Evolutionary conservation across 2,888 invertebrate species (phyloP).

Genomic region (Drosophila lutescens): DNA sequence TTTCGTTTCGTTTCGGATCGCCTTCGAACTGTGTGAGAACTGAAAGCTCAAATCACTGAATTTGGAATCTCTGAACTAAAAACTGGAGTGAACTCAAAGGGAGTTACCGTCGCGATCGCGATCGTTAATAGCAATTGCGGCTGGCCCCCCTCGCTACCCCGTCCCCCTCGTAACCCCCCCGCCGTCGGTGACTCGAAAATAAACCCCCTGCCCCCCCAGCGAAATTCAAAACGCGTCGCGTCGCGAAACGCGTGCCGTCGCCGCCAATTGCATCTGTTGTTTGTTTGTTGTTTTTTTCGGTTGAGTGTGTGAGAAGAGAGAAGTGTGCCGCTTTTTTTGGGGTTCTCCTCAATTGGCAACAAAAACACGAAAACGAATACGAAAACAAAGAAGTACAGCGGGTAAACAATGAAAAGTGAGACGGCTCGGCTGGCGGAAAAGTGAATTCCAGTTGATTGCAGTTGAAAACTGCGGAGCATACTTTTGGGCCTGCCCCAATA

Average conservation of each 20-base stretch:
- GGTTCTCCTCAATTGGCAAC: conserved; percentile 20
- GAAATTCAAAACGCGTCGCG: conserved; percentile 17
- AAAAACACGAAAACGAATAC: conserved; percentile 10
- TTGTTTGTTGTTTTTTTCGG: conserved; percentile 17
- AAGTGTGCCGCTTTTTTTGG: conserved; percentile 24
- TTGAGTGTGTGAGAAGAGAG: conserved; percentile 18
- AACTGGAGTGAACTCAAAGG: not conserved
- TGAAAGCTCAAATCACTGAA: conserved; percentile 5
- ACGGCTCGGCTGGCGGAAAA: conserved; percentile 38
- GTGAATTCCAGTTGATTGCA: conserved; percentile 41
- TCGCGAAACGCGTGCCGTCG: conserved; percentile 21
- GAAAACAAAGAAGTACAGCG: not conserved
- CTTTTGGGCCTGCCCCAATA: conserved; percentile 29
- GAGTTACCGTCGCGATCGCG: conserved; percentile 12
- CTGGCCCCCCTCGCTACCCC: not conserved
- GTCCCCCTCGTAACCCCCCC: not conserved
- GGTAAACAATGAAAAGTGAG: conserved; percentile 52
- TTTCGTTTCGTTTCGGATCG: conserved; percentile 7
- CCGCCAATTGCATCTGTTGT: conserved; percentile 22
- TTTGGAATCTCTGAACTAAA: not conserved
- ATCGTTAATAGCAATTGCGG: conserved; percentile 5
- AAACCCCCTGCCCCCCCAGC: not conserved
- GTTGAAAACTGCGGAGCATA: conserved; percentile 16
- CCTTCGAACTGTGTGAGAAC: not conserved
- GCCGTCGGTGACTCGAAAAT: not conserved